Evolutionary conservation across 2,888 invertebrate species (phyloP).

Genomic region (Saturnia japonica): DNA sequence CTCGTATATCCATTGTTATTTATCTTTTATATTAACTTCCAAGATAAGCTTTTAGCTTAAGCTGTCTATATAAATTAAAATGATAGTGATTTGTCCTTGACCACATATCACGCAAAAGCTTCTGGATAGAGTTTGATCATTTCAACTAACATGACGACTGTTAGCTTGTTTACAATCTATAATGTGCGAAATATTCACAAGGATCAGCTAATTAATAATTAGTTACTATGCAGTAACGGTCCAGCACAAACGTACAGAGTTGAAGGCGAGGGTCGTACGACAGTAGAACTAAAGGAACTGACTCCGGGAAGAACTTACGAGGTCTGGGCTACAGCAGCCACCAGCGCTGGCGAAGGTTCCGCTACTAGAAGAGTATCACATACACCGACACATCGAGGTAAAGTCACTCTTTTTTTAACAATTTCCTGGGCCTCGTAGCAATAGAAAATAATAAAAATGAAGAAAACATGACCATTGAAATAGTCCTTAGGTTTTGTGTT

Average conservation of each 20-base stretch:
- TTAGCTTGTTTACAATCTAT: too few species aligned
- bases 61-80: too few species aligned
- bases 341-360: constrained; percentile 81
- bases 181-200: too few species aligned
- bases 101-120: too few species aligned
- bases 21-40: too few species aligned
- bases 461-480: too few species aligned
- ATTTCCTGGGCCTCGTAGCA: neutral
- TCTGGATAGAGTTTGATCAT: too few species aligned
- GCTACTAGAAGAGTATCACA: constrained; percentile 69
- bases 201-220: too few species aligned
- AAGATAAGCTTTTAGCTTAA: too few species aligned
- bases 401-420: neutral
- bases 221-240: constrained; percentile 52
- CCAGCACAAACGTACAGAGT: constrained; percentile 59
- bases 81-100: too few species aligned
- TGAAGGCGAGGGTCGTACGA: constrained; percentile 46
- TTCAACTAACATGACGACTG: too few species aligned
- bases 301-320: constrained; percentile 78
- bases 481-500: neutral
- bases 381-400: constrained; percentile 77
- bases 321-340: constrained; percentile 84
- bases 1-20: too few species aligned
- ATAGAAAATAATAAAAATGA: neutral
- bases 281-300: constrained; percentile 57